Evolutionary conservation across 2,113 vertebrate genomes (phyloP), one percentile per base, ranked within the genome.

Genomic region (Rissa tridactyla): DNA sequence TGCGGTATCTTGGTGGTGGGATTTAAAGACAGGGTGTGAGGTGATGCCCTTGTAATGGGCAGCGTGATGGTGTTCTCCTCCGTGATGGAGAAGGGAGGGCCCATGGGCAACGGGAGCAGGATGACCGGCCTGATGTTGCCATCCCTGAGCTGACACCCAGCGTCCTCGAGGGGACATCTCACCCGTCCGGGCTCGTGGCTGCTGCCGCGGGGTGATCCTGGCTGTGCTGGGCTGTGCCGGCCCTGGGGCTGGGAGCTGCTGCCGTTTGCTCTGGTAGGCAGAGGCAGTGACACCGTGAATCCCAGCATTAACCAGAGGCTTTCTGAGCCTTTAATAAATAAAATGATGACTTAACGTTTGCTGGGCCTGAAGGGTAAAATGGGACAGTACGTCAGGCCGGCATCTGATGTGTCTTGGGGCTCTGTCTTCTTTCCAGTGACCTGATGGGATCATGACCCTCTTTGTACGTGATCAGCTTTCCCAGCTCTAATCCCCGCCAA

Each of bases 401-500:
- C 79, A 23, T 88, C 91, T 90, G 78, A 87, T 95, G 70, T 66
- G 58, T 90, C 95, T 79, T 89, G 92, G 38, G 81, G 84, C 92
- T 94, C 89, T 78, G 20, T 69, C 91, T 82, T 92, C 86, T 94
- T 92, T 92, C 47, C 81, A 61, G 84, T 91, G 94, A 88, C 95
- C 93, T 94, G 92, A 96, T 96, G 91, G 96, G 95, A 94, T 96
- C 86, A 0, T 55, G 96, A 95, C 89, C 95, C 81, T 90, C 89
- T 77, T 80, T 92, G 89, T 96, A 90, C 49, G 73, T 96, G 91
- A 96, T 91, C 89, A 85, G 83, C 92, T 96, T 95, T 82, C 75
- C 66, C 62, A 10, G 78, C 76, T 95, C 91, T 97, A 95, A 95
- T 95, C 92, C 82, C 75, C 3, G 9, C 87, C 87, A 91, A 10